Evolutionary conservation across 2,888 invertebrate genomes (phyloP), one percentile per base, ranked within the genome.

Genomic region (Cryptops parisi): DNA sequence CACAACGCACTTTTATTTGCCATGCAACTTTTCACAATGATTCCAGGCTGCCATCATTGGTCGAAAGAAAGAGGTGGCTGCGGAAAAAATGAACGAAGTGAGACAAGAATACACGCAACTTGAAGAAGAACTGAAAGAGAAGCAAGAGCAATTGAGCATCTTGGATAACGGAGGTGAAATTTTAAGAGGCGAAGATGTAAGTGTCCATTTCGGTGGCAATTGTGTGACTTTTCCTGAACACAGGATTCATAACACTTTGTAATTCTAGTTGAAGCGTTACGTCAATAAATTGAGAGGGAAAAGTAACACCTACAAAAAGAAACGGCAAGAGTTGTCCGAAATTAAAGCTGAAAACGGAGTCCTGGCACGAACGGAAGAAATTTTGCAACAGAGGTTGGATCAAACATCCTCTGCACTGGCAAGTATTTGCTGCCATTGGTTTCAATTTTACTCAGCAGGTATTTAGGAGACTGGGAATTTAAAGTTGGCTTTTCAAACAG

Each of bases 221-320:
- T n/a, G n/a, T n/a, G n/a, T n/a, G n/a, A n/a, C n/a, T n/a, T n/a
- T n/a, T n/a, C n/a, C n/a, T n/a, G n/a, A n/a, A n/a, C n/a, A n/a
- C n/a, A n/a, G n/a, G n/a, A n/a, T n/a, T n/a, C n/a, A n/a, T n/a
- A n/a, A n/a, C n/a, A n/a, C n/a, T n/a, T n/a, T n/a, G n/a, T n/a
- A n/a, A n/a, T n/a, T n/a, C n/a, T 41, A 55, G 55, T 78, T 88
- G 64, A 87, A 88, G 68, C 78, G 80, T 60, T 89, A 88, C 68
- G 84, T 90, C 17, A 81, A 80, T 63, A 80, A 82, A 60, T 70
- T 90, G 57, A 77, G 88, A 54, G 80, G 81, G 49, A 84, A 86
- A 66, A 86, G 84, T 64, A 79, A 81, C 5, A 72, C 81, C 9
- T 89, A 88, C 68, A 89, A 88, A 71, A 78, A 82, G 64, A 82